A percentile compares a stretch with the other conserved stretches of the same genome.
Conservation (phyloP, 2,797 vertebrate species). For the Antrozous pallidus region DNA sequence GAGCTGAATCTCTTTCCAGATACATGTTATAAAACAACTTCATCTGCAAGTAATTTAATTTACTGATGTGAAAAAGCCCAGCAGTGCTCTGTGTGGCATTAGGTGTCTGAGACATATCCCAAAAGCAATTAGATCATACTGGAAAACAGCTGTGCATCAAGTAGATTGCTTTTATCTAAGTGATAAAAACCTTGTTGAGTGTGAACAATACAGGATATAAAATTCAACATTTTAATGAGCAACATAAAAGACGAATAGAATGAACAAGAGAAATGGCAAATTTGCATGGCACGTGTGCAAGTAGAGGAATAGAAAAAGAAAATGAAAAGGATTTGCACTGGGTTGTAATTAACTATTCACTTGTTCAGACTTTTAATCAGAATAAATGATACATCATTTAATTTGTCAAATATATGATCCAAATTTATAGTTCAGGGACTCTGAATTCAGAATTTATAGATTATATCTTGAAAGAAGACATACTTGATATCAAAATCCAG, state of each 20-base stretch:
- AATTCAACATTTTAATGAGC: constrained; percentile 74
- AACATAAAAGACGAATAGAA: constrained; percentile 75
- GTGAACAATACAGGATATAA: constrained; percentile 78
- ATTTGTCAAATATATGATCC: not conserved
- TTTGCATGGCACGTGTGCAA: constrained; percentile 33
- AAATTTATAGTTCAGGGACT: not conserved
- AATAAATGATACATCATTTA: constrained; percentile 18
- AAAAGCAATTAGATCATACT: constrained; percentile 75
- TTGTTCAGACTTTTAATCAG: not conserved
- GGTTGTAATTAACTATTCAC: not conserved
- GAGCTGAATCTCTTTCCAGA: constrained; percentile 46
- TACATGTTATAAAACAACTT: constrained; percentile 63
- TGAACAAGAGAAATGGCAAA: constrained; percentile 61
- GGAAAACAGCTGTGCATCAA: constrained; percentile 78
- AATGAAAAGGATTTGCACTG: not conserved
- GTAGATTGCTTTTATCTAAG: constrained; percentile 78
- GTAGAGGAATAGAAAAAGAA: constrained; percentile 4
- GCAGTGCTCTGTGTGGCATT: constrained; percentile 50
- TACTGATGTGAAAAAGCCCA: constrained; percentile 55
- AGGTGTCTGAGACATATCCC: constrained; percentile 71
- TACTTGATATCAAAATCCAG: not conserved
- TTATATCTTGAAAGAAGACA: not conserved
- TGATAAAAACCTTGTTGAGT: constrained; percentile 81
- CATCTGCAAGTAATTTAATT: constrained; percentile 71
- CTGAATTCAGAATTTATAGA: not conserved